Percentiles rank a stretch among this genome's conserved stretches.
Conservation (phyloP, 2,888 invertebrate genomes). For the Epinotia bilunana region DNA sequence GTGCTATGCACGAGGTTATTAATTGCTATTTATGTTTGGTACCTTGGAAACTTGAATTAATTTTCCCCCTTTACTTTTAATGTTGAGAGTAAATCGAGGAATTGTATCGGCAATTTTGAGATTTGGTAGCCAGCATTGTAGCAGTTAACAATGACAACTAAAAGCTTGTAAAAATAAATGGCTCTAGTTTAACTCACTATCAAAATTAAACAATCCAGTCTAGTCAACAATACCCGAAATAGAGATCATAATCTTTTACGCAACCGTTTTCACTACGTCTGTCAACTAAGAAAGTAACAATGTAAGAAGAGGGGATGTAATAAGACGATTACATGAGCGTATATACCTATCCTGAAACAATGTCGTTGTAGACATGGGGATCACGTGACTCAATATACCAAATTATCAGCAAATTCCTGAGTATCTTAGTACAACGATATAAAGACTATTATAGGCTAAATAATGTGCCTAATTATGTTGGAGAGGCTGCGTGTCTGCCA, state of each 20-base stretch:
- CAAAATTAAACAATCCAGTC: constrained; percentile 26
- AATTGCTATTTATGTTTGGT: not conserved
- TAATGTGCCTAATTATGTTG: not conserved
- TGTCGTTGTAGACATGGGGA: constrained; percentile 22
- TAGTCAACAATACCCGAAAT: constrained; percentile 35
- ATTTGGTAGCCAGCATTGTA: not conserved
- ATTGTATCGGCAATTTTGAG: not conserved
- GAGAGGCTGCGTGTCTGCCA: constrained; percentile 20
- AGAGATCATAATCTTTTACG: constrained; percentile 35
- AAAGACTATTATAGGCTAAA: not conserved
- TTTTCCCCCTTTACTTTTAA: not conserved
- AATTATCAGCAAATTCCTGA: not conserved
- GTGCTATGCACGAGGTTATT: not conserved
- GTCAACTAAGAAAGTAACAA: constrained; percentile 27
- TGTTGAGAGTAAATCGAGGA: not conserved
- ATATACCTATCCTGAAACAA: constrained; percentile 22
- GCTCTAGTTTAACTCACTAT: not conserved
- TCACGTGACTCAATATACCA: constrained; percentile 11
- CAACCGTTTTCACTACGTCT: constrained; percentile 37
- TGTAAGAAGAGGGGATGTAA: constrained; percentile 15
- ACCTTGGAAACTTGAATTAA: not conserved
- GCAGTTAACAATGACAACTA: not conserved
- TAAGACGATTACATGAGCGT: constrained; percentile 34
- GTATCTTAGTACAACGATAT: not conserved
- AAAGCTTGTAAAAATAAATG: constrained; percentile 9